These are phyloP conservation scores for Cosmia trapezina DNA, from an alignment of 2,888 invertebrate species.

Conservation along the genomic window DNA sequence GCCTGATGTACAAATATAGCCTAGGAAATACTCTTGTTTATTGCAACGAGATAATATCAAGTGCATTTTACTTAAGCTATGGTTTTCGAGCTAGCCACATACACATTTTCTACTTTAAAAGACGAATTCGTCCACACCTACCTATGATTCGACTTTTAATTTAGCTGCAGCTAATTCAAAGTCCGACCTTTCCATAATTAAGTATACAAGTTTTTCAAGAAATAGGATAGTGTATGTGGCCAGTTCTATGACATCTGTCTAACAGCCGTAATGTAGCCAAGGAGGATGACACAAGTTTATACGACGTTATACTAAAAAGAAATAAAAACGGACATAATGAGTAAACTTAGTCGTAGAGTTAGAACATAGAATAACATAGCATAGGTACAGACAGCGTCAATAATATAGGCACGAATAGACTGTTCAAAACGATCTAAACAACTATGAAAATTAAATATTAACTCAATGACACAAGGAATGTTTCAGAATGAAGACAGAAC, in stretches of 20 bases:
- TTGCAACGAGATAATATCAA: conserved; percentile 9
- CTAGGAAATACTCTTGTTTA: background rate
- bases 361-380: background rate
- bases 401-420: too few species aligned
- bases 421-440: too few species aligned
- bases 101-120: background rate
- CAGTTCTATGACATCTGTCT: background rate
- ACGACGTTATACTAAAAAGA: background rate
- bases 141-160: background rate
- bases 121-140: background rate
- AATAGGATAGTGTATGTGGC: conserved; percentile 12
- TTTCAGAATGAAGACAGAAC: too few species aligned
- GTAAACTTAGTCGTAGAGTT: background rate
- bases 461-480: too few species aligned
- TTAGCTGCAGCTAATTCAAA: too few species aligned
- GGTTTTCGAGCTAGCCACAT: conserved; percentile 35
- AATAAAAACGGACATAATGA: background rate
- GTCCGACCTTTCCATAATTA: too few species aligned
- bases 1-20: background rate
- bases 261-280: conserved; percentile 4
- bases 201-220: background rate
- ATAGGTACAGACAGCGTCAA: too few species aligned
- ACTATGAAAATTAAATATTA: too few species aligned
- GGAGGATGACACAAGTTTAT: conserved; percentile 6
- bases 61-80: conserved; percentile 17